Evolutionary conservation across 2,113 vertebrate species (phyloP).

Genomic region (Ciconia boyciana): DNA sequence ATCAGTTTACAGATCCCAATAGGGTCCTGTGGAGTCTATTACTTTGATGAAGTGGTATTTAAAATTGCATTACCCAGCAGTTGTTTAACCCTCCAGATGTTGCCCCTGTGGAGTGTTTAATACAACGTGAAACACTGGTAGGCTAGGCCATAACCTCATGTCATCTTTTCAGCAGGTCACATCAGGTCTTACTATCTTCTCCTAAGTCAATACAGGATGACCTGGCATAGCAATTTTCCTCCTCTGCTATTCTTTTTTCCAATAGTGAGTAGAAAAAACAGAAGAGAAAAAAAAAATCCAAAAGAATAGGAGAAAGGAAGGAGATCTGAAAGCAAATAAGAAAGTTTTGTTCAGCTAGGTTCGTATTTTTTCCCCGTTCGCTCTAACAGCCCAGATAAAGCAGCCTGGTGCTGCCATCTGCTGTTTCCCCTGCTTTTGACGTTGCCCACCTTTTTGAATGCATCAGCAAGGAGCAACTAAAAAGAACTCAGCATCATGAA

Average conservation of each 20-base stretch:
- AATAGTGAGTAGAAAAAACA: background rate
- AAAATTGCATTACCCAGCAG: conserved; percentile 41
- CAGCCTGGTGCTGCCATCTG: conserved; percentile 70
- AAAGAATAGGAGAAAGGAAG: background rate
- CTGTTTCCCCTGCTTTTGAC: conserved; percentile 20
- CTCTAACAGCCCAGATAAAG: background rate
- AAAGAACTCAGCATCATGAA: background rate
- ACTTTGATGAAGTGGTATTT: conserved; percentile 38
- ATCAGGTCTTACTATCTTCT: conserved; percentile 22
- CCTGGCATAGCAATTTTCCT: background rate
- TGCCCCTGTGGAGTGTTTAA: conserved; percentile 53
- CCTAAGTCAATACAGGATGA: background rate
- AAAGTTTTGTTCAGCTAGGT: background rate
- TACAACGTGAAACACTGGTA: conserved; percentile 12
- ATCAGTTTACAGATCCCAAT: conserved; percentile 38
- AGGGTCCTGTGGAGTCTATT: conserved; percentile 32
- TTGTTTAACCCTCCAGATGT: conserved; percentile 55
- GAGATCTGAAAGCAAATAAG: background rate
- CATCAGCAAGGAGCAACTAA: too few relatives aligned
- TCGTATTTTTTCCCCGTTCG: rapidly evolving
- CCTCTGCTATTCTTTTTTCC: background rate
- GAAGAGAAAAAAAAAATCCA: background rate
- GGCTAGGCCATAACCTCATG: conserved; percentile 8
- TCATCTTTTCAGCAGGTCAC: conserved; percentile 24
- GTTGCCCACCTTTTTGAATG: background rate